Percentiles rank a stretch among this genome's conserved stretches.
Conservation (phyloP, 2,113 vertebrate species). For the Heterotilapia buettikoferi region DNA sequence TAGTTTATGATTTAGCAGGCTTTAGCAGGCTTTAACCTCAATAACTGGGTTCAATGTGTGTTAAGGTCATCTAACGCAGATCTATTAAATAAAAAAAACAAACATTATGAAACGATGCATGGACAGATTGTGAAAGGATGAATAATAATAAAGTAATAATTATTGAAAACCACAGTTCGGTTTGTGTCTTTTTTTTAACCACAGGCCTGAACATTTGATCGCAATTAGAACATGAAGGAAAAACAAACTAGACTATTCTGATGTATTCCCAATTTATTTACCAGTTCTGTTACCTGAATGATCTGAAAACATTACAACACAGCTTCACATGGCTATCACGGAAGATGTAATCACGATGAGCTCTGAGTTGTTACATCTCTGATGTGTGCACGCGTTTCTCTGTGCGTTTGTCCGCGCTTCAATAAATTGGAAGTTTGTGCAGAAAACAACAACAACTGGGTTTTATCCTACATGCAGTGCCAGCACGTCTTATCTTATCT, state of each 20-base stretch:
- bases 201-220: not conserved
- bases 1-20: not conserved
- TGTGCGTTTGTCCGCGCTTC: not conserved
- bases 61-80: not conserved
- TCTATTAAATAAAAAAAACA: not conserved
- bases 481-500: not conserved
- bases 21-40: not conserved
- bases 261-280: not conserved
- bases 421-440: not conserved
- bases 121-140: not conserved
- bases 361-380: not conserved
- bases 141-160: not conserved
- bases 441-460: not conserved
- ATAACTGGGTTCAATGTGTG: not conserved
- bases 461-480: not conserved
- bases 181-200: not conserved
- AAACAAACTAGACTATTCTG: rapidly evolving
- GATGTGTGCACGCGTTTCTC: not conserved
- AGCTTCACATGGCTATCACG: not conserved
- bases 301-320: not conserved
- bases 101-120: not conserved
- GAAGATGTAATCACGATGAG: not conserved
- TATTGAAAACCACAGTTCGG: not conserved
- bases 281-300: not conserved
- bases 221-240: not conserved